Percentiles rank a stretch among this genome's conserved stretches.
These are phyloP conservation scores for Trissoscelio sp. DNA, from an alignment of 2,888 invertebrate genomes.

Conservation along the genomic window DNA sequence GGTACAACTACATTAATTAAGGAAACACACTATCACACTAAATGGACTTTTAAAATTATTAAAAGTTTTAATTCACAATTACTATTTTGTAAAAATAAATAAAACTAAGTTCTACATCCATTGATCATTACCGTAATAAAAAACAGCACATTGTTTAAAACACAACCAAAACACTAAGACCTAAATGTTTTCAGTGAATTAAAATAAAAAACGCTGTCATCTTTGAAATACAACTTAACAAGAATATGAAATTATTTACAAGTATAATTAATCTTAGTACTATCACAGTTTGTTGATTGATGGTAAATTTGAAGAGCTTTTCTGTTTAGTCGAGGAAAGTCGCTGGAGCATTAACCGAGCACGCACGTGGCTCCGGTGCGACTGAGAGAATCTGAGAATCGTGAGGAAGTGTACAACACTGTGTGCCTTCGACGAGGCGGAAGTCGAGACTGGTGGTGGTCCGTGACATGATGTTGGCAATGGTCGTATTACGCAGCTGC, in stretches of 20 bases:
- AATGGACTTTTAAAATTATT: too few species aligned
- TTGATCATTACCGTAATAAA: not conserved
- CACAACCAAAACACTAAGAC: not conserved
- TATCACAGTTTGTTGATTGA: slow-evolving; percentile 57
- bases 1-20: not conserved
- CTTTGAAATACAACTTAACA: not conserved
- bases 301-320: slow-evolving; percentile 10
- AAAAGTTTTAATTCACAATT: too few species aligned
- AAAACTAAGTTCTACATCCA: too few species aligned
- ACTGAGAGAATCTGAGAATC: slow-evolving; percentile 78
- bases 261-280: slow-evolving; percentile 13
- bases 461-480: slow-evolving; percentile 64
- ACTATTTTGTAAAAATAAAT: too few species aligned
- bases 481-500: slow-evolving; percentile 63
- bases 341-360: slow-evolving; percentile 75
- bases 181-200: not conserved
- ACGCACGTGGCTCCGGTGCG: slow-evolving; percentile 80
- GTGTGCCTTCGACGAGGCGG: slow-evolving; percentile 74
- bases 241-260: slow-evolving; percentile 32
- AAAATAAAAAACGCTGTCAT: not conserved
- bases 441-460: slow-evolving; percentile 77
- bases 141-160: not conserved
- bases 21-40: too few species aligned
- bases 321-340: slow-evolving; percentile 34
- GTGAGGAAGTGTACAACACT: slow-evolving; percentile 78